phyloP scores from a whole-genome alignment of 2,113 vertebrate species.

The Oryzias melastigma region DNA sequence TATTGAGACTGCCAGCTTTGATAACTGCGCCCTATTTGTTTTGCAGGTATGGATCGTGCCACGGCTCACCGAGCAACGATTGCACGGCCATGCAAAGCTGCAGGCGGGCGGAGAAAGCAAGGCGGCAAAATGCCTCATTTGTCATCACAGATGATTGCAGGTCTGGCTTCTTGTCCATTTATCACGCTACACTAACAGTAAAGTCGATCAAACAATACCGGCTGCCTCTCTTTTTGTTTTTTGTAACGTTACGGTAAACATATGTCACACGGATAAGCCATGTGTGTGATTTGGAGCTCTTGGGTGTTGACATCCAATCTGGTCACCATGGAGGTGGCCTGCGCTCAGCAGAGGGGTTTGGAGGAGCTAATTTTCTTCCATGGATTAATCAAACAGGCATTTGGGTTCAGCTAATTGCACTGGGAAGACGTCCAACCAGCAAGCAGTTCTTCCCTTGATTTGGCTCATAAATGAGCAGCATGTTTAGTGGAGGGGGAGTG shows the following conservation, averaged over 20 bases:
- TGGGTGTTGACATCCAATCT: conserved; percentile 16
- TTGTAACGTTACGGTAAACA: conserved; percentile 7
- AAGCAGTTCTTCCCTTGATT: conserved; percentile 26
- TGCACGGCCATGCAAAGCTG: conserved; percentile 36
- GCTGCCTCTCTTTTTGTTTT: neutral
- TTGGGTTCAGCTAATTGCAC: conserved; percentile 72
- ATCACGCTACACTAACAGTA: conserved; percentile 22
- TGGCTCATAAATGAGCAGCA: conserved; percentile 48
- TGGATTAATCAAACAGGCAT: conserved; percentile 74
- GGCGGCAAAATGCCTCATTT: conserved; percentile 26
- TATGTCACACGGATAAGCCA: neutral
- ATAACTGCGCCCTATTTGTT: conserved; percentile 63
- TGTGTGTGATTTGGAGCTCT: conserved; percentile 5
- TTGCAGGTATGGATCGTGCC: conserved; percentile 53
- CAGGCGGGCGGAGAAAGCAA: conserved; percentile 33
- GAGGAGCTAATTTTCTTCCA: conserved; percentile 61
- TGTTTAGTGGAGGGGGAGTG: conserved; percentile 28
- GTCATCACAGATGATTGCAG: conserved; percentile 30
- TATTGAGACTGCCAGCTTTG: conserved; percentile 69
- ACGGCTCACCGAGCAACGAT: conserved; percentile 29
- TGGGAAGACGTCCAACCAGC: conserved; percentile 69
- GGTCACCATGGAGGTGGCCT: conserved; percentile 24
- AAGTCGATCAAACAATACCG: conserved; percentile 13
- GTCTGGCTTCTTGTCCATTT: conserved; percentile 12
- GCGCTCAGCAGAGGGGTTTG: conserved; percentile 20